Evolutionary conservation across 2,797 vertebrate species (phyloP).

Genomic region (Phyllotis vaccarum): DNA sequence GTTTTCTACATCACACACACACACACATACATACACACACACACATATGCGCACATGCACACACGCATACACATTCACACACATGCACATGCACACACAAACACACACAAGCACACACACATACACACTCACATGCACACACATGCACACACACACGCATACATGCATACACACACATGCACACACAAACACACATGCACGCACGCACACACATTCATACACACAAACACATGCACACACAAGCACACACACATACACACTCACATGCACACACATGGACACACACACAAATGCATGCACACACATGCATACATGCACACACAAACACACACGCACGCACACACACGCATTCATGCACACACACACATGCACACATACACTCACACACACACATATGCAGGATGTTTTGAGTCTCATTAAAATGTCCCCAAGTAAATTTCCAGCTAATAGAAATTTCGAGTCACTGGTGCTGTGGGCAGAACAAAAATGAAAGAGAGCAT

Average conservation of each 20-base stretch:
- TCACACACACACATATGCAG: neutral
- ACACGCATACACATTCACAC: neutral
- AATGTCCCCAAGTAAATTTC: neutral
- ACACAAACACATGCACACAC: too few species aligned
- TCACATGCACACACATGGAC: neutral
- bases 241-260: neutral
- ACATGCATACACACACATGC: neutral
- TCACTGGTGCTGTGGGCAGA: slow-evolving; percentile 8
- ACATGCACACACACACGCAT: neutral
- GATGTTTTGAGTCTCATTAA: neutral
- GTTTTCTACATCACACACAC: neutral
- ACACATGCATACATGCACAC: too few species aligned
- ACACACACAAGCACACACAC: too few species aligned
- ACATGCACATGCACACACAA: neutral
- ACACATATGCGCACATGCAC: too few species aligned
- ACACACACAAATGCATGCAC: neutral
- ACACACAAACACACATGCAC: too few species aligned
- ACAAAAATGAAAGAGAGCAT: slow-evolving; percentile 10
- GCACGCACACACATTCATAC: neutral
- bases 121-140: neutral
- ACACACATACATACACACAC: too few species aligned
- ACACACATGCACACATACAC: neutral
- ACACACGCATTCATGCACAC: neutral
- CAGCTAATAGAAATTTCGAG: slow-evolving; percentile 43
- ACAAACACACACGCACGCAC: too few species aligned